Conservation (phyloP, 2,113 vertebrate genomes). For the Perca flavescens region DNA sequence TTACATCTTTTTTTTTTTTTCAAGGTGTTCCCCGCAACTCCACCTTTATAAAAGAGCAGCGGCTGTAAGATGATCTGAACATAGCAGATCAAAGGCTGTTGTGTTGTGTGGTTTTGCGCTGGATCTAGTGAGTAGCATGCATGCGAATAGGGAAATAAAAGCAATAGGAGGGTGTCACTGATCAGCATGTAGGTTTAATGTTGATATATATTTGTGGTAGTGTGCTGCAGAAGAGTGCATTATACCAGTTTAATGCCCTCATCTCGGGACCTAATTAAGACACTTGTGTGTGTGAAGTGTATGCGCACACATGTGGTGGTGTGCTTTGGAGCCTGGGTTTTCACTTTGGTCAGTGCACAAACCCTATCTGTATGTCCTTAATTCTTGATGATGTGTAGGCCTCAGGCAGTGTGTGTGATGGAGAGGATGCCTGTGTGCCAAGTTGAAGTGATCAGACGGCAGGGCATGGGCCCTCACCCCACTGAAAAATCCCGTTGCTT, state of each 20-base stretch:
- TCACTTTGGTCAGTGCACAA: slow-evolving; percentile 80
- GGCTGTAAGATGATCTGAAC: slow-evolving; percentile 66
- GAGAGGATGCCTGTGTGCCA: slow-evolving; percentile 80
- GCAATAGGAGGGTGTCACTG: slow-evolving; percentile 57
- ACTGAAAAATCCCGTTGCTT: slow-evolving; percentile 58
- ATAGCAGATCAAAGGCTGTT: slow-evolving; percentile 73
- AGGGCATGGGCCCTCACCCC: slow-evolving; percentile 60
- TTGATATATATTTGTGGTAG: slow-evolving; percentile 62
- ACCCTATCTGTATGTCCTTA: slow-evolving; percentile 86
- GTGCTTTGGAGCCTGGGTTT: slow-evolving; percentile 71
- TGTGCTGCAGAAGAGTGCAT: slow-evolving; percentile 72
- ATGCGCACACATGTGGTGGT: slow-evolving; percentile 25
- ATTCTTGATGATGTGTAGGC: slow-evolving; percentile 87
- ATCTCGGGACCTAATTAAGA: slow-evolving; percentile 81
- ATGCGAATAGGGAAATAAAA: slow-evolving; percentile 61
- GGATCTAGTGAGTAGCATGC: slow-evolving; percentile 34
- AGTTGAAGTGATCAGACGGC: slow-evolving; percentile 78
- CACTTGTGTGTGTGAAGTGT: slow-evolving; percentile 58
- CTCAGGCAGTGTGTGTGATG: slow-evolving; percentile 83
- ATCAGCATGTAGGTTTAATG: slow-evolving; percentile 56
- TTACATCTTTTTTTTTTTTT: slow-evolving; percentile 8
- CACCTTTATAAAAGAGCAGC: slow-evolving; percentile 41
- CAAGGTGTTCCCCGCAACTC: slow-evolving; percentile 14
- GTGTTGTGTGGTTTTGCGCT: slow-evolving; percentile 58
- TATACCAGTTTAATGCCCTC: slow-evolving; percentile 80